Base-by-base conservation (phyloP, 1,140 invertebrate genomes). In the Neuroterus valhalla region DNA sequence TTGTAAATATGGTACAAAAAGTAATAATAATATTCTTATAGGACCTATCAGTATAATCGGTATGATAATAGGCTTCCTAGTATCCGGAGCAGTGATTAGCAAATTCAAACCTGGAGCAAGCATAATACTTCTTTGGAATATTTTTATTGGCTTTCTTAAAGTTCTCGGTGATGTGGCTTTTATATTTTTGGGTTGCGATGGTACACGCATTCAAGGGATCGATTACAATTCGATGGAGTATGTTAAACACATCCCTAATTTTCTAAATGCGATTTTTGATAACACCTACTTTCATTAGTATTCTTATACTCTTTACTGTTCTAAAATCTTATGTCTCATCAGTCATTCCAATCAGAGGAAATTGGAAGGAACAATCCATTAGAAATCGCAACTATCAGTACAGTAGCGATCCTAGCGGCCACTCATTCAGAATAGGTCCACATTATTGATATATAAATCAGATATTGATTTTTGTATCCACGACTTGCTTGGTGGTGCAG, bases 81-180 rank as follows among this genome's bases (percentile, higher is more conserved):
- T 92, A 0, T 93, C 93, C 1, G 94, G 94, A 14, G 81, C 91
- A 15, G 73, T 93, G 0, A 93, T 94, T 23, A 92, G 92, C 11
- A 93, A 92, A 82, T 93, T 91, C 52, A 92, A 92, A 75, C 93
- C 93, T 0, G 80, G 88, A 15, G 91, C 94, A 0, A 88, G 91
- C 69, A 91, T 90, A 50, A 85, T 94, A 0, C 87, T 94, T 0
- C 87, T 89, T 52, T 94, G 93, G 92, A 94, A 94, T 81, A 91
- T 94, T 0, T 68, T 94, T 2, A 91, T 93, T 42, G 93, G 93
- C 2, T 71, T 91, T 10, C 80, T 91, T 11, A 93, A 89, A 66
- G 87, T 93, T 10, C 19, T 87, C 5, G 92, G 91, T 21, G 87
- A 91, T 82, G 78, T 92, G 5, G 80, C 82, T 3, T 91, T 91